Percentiles rank a stretch among this genome's conserved stretches.
phyloP scores from a whole-genome alignment of 1,140 invertebrate species.

The Hypsibius dujardini region DNA sequence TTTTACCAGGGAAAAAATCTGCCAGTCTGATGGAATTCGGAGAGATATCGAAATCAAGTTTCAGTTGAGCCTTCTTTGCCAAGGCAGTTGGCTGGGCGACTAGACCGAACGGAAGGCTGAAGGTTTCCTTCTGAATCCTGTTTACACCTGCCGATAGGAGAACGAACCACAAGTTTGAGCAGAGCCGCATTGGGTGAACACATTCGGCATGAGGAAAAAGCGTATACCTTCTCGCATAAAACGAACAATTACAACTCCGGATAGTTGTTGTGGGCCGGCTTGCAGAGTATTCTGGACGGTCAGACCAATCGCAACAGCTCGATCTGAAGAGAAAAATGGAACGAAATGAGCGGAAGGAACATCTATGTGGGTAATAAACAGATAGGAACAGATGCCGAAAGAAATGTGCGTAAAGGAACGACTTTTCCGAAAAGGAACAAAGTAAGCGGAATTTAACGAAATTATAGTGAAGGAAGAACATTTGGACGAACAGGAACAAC shows the following conservation, averaged over 20 bases:
- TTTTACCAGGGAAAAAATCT: slow-evolving; percentile 1
- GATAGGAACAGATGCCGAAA: too few species aligned
- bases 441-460: too few species aligned
- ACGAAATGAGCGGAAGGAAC: too few species aligned
- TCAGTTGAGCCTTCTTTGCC: neutral
- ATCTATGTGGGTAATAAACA: too few species aligned
- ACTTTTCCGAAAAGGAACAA: too few species aligned
- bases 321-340: neutral
- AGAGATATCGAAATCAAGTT: neutral
- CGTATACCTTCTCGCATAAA: neutral
- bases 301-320: neutral
- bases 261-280: neutral
- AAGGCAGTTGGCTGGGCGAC: neutral
- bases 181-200: neutral
- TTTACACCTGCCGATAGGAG: neutral
- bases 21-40: neutral
- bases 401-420: too few species aligned
- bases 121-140: neutral
- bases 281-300: slow-evolving; percentile 1
- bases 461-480: too few species aligned
- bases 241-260: neutral
- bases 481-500: too few species aligned
- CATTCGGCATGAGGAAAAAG: too few species aligned
- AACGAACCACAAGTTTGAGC: neutral
- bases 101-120: neutral